These are phyloP conservation scores for Reinhardtius hippoglossoides DNA, from an alignment of 2,113 vertebrate species.

Conservation along the genomic window DNA sequence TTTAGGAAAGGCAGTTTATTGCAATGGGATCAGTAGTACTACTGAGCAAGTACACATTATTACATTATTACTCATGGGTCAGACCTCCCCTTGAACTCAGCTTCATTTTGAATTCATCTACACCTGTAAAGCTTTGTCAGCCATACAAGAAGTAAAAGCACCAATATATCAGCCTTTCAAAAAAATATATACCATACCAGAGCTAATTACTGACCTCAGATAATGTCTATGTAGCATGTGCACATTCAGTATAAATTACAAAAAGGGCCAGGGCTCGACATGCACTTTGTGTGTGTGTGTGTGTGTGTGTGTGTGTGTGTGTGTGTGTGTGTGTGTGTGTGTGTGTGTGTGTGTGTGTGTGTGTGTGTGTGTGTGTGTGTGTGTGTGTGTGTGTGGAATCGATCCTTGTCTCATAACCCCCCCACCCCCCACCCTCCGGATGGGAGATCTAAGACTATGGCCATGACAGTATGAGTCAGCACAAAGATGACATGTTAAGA, in stretches of 20 bases:
- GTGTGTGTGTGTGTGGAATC: conserved; percentile 21
- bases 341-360: neutral
- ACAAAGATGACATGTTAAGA: conserved; percentile 51
- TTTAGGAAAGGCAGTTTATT: too few relatives aligned
- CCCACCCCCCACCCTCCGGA: too few relatives aligned
- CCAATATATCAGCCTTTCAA: neutral
- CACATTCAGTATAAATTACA: neutral
- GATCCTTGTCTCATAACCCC: neutral
- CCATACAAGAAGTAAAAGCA: neutral
- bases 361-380: too few relatives aligned
- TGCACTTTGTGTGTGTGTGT: conserved; percentile 10
- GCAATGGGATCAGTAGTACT: too few relatives aligned
- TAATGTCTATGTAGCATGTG: neutral
- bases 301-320: too few relatives aligned
- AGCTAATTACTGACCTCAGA: neutral
- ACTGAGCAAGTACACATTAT: too few relatives aligned
- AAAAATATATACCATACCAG: too few relatives aligned
- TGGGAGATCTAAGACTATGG: conserved; percentile 43
- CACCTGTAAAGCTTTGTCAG: neutral
- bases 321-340: conserved; percentile 14
- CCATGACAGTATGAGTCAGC: conserved; percentile 57
- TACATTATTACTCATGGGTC: neutral
- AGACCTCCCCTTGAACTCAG: neutral
- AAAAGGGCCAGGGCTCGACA: neutral
- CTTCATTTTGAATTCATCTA: too few relatives aligned